phyloP scores from a whole-genome alignment of 2,888 invertebrate species.

The Antheraea assamensis region DNA sequence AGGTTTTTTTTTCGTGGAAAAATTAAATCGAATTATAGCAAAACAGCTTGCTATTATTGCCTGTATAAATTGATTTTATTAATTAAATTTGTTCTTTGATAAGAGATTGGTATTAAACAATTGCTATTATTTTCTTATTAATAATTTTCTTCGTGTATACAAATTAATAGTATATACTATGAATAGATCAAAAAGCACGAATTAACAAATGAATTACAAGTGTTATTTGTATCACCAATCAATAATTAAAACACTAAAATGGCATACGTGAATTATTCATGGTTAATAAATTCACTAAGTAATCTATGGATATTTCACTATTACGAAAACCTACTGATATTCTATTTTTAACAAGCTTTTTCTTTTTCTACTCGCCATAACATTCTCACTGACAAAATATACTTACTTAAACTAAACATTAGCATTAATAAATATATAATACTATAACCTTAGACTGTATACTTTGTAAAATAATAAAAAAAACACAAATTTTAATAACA shows the following conservation, averaged over 20 bases:
- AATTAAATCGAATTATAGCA: not conserved
- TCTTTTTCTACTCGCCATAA: not conserved
- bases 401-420: not conserved
- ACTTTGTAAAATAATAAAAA: slow-evolving; percentile 1
- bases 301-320: not conserved
- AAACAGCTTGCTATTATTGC: not conserved
- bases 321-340: not conserved
- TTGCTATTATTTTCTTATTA: not conserved
- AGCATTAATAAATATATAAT: not conserved
- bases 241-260: slow-evolving; percentile 1
- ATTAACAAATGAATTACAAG: not conserved
- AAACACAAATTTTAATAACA: not conserved
- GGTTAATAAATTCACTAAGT: not conserved
- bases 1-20: too few relatives aligned
- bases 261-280: not conserved
- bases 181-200: not conserved
- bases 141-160: not conserved
- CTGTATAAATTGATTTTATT: not conserved
- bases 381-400: not conserved
- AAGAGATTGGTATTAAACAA: not conserved
- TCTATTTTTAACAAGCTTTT: not conserved
- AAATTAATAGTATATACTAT: not conserved
- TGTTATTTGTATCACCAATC: not conserved
- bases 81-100: not conserved
- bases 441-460: not conserved